phyloP scores from a whole-genome alignment of 2,888 invertebrate species.

The Chrysopilus asiliformis region DNA sequence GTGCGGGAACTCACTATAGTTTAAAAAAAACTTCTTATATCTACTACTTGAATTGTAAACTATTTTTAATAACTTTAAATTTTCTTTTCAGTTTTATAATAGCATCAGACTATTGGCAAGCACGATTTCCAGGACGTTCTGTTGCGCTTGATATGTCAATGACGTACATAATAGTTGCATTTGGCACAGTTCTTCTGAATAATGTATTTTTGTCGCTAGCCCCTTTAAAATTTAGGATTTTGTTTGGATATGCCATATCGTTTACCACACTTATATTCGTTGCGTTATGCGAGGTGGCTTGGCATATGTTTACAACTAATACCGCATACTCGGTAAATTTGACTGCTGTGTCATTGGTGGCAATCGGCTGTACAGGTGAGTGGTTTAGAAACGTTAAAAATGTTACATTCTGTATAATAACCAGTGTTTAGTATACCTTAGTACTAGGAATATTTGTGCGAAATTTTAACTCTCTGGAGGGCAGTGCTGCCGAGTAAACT shows the following conservation, averaged over 20 bases:
- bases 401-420: too few species aligned
- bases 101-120: constrained; percentile 85
- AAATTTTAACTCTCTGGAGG: background rate
- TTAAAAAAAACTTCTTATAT: too few species aligned
- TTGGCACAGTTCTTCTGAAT: constrained; percentile 72
- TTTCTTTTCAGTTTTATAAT: constrained; percentile 76
- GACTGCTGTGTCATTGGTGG: constrained; percentile 70
- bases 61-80: too few species aligned
- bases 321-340: constrained; percentile 74
- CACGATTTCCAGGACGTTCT: constrained; percentile 66
- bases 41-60: too few species aligned
- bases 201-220: constrained; percentile 73
- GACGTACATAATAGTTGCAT: constrained; percentile 81
- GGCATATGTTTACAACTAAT: constrained; percentile 64
- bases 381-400: too few species aligned
- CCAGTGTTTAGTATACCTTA: too few species aligned
- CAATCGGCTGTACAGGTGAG: constrained; percentile 63
- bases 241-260: constrained; percentile 75
- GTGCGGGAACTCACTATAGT: too few species aligned
- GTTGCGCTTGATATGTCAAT: constrained; percentile 88
- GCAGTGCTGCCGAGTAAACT: too few species aligned
- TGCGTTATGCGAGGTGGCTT: constrained; percentile 73
- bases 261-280: constrained; percentile 71
- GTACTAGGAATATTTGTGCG: background rate
- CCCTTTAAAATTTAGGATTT: constrained; percentile 68